These are phyloP conservation scores for Platalea minor DNA, from an alignment of 2,797 vertebrate species.

Conservation along the genomic window DNA sequence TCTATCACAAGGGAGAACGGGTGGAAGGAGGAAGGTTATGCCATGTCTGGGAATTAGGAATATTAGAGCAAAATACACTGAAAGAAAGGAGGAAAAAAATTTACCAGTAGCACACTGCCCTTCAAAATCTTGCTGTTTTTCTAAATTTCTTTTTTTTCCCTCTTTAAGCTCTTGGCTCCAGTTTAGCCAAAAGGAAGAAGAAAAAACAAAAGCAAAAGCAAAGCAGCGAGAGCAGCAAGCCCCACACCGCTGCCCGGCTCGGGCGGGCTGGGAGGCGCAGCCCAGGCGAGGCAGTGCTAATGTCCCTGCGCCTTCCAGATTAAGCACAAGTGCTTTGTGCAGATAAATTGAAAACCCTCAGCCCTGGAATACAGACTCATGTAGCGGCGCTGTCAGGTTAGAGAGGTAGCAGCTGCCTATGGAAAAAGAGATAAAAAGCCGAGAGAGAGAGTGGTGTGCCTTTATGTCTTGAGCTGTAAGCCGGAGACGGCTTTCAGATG, in stretches of 20 bases:
- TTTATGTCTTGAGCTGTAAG: not conserved
- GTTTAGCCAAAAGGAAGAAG: not conserved
- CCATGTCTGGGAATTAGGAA: not conserved
- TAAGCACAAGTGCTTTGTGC: conserved; percentile 45
- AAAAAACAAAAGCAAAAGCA: not conserved
- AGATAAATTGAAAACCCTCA: conserved; percentile 46
- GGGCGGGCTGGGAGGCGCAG: not conserved
- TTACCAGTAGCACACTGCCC: not conserved
- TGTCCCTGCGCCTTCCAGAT: not conserved
- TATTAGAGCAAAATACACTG: not conserved
- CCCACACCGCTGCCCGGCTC: not conserved
- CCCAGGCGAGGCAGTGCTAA: not conserved
- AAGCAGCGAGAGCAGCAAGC: not conserved
- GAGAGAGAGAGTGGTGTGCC: not conserved
- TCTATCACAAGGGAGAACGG: not conserved
- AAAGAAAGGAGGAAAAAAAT: not conserved
- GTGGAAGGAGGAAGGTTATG: not conserved
- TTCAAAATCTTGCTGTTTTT: not conserved
- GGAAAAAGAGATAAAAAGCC: conserved; percentile 33
- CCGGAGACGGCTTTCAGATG: not conserved
- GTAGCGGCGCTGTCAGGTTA: not conserved
- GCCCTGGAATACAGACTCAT: not conserved
- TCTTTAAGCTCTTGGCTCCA: not conserved
- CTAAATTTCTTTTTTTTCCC: not conserved
- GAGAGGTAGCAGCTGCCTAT: conserved; percentile 35